A percentile compares a stretch with the other conserved stretches of the same genome.
phyloP scores from a whole-genome alignment of 2,888 invertebrate species.

The Nomada ferruginata region DNA sequence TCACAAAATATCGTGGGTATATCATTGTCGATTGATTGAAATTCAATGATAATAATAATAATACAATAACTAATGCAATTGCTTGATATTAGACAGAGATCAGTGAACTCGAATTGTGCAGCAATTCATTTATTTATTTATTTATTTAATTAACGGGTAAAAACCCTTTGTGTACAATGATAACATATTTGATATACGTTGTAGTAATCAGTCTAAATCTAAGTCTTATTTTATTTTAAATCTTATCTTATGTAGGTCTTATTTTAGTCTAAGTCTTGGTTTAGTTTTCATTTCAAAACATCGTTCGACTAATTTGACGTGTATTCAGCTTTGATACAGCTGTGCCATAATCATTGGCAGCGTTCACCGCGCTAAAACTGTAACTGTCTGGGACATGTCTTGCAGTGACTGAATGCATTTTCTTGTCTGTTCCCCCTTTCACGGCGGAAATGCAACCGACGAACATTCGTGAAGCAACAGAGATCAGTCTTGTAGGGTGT shows the following conservation, averaged over 20 bases:
- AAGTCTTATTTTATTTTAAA: no score
- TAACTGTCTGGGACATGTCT: not conserved
- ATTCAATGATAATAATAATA: not conserved
- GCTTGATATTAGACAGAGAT: not conserved
- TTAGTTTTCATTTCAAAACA: not conserved
- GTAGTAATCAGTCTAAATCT: no score
- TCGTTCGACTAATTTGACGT: not conserved
- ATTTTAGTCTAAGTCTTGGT: no score
- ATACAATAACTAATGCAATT: not conserved
- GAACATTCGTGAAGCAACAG: not conserved
- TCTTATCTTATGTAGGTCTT: no score
- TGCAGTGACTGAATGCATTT: not conserved
- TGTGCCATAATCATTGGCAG: constrained; percentile 16
- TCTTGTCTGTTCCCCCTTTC: not conserved
- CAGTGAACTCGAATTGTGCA: not conserved
- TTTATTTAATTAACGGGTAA: no score
- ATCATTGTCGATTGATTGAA: no score
- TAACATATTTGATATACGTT: no score
- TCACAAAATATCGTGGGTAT: no score
- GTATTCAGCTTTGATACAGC: not conserved
- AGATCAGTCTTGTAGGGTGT: constrained; percentile 1
- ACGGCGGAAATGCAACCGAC: constrained; percentile 9
- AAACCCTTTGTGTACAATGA: no score
- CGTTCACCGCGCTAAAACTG: not conserved
- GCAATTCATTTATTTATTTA: not conserved